These are phyloP conservation scores for Uria aalge DNA, from an alignment of 2,113 vertebrate genomes.

Conservation along the genomic window DNA sequence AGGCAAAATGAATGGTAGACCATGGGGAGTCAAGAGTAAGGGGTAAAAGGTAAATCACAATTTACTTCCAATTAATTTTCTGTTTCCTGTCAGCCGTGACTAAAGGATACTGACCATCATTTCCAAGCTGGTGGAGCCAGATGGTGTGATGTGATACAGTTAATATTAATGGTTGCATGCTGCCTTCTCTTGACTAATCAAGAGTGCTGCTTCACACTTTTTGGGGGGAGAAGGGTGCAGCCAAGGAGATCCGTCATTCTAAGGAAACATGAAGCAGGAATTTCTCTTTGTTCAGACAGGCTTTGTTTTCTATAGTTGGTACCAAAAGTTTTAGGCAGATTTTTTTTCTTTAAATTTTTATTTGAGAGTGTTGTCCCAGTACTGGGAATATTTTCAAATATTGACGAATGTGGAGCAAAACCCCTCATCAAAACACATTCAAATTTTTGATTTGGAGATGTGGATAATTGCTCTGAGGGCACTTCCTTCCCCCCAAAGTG, in stretches of 20 bases:
- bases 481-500: neutral
- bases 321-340: neutral
- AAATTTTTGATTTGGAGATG: neutral
- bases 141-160: neutral
- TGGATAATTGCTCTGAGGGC: neutral
- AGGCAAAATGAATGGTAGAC: neutral
- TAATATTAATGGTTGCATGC: neutral
- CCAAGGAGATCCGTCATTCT: neutral
- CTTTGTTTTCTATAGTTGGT: neutral
- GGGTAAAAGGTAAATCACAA: neutral
- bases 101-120: neutral
- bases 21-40: neutral
- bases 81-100: neutral
- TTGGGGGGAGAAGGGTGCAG: neutral
- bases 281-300: neutral
- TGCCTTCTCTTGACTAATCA: constrained; percentile 20
- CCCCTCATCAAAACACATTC: neutral
- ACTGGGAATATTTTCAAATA: neutral
- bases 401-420: neutral
- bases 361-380: neutral
- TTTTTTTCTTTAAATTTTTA: neutral
- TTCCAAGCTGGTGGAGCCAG: neutral
- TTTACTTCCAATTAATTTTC: neutral
- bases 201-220: neutral
- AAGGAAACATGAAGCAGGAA: neutral